Conservation (phyloP, 1,140 invertebrate genomes). For the Portunus trituberculatus region DNA sequence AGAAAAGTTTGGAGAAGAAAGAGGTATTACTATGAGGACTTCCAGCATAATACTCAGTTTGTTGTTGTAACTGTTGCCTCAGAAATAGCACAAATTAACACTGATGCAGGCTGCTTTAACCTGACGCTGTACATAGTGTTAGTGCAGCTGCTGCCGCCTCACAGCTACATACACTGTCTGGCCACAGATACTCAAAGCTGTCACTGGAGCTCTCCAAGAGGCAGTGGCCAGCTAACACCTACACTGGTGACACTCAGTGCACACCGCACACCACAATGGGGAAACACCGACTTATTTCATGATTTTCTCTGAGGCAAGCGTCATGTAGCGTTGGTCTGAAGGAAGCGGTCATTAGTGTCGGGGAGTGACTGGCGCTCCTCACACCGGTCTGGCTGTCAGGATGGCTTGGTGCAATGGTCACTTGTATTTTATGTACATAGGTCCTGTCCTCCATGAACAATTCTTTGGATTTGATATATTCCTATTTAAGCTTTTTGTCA, state of each 20-base stretch:
- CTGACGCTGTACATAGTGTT: neutral
- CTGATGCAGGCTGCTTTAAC: neutral
- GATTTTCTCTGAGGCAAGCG: neutral
- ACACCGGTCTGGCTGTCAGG: neutral
- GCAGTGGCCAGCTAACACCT: neutral
- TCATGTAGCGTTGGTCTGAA: too few species aligned
- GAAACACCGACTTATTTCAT: too few species aligned
- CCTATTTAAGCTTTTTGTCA: slow-evolving; percentile 62
- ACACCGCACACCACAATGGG: too few species aligned
- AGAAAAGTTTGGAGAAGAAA: neutral
- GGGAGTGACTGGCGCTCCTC: neutral
- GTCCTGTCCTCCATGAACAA: slow-evolving; percentile 31
- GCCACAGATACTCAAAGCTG: neutral
- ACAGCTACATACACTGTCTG: neutral
- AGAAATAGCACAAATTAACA: neutral
- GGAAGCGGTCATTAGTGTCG: neutral
- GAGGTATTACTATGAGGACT: neutral
- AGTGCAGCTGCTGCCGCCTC: neutral
- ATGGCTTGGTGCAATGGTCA: slow-evolving; percentile 1
- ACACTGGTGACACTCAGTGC: neutral
- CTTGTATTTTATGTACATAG: slow-evolving; percentile 23
- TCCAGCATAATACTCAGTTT: neutral
- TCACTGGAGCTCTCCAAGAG: neutral
- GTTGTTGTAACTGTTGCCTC: neutral
- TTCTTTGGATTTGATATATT: slow-evolving; percentile 65